A percentile compares a stretch with the other conserved stretches of the same genome.
phyloP scores from a whole-genome alignment of 2,888 invertebrate species.

The Fragum fragum region DNA sequence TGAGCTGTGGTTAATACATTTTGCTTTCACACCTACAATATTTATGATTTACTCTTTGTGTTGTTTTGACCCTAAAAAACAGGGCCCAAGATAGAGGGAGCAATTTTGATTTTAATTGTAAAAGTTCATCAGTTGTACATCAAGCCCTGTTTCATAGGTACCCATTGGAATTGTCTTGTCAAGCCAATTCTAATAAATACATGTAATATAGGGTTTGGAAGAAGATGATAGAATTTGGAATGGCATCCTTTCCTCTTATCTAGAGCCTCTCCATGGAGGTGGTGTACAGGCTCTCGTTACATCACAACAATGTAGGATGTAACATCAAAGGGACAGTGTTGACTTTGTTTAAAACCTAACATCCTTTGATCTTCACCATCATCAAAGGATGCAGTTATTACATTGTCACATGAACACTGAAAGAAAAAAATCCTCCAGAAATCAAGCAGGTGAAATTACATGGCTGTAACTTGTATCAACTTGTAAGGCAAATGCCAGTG shows the following conservation, averaged over 20 bases:
- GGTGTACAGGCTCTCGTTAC: slow-evolving; percentile 24
- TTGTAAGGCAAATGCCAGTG: neutral
- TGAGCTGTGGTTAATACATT: too few relatives aligned
- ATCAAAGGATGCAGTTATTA: slow-evolving; percentile 47
- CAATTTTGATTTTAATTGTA: too few relatives aligned
- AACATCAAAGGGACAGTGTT: slow-evolving; percentile 52
- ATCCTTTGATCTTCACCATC: slow-evolving; percentile 57
- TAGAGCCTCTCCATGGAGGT: too few relatives aligned
- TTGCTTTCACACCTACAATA: too few relatives aligned
- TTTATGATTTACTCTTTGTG: too few relatives aligned
- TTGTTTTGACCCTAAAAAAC: too few relatives aligned
- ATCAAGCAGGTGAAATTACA: slow-evolving; percentile 27
- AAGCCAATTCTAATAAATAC: too few relatives aligned
- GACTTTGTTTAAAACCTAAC: slow-evolving; percentile 54
- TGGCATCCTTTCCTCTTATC: neutral
- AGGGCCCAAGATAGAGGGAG: too few relatives aligned
- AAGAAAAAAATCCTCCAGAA: too few relatives aligned
- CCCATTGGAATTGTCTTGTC: too few relatives aligned
- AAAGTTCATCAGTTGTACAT: too few relatives aligned
- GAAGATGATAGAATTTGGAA: neutral
- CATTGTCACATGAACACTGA: slow-evolving; percentile 36
- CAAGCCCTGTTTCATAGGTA: too few relatives aligned
- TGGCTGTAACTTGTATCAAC: neutral
- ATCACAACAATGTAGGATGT: slow-evolving; percentile 28
- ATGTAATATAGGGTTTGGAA: neutral